Evolutionary conservation across 1,140 invertebrate genomes (phyloP).

Genomic region (Drosophila biarmipes): DNA sequence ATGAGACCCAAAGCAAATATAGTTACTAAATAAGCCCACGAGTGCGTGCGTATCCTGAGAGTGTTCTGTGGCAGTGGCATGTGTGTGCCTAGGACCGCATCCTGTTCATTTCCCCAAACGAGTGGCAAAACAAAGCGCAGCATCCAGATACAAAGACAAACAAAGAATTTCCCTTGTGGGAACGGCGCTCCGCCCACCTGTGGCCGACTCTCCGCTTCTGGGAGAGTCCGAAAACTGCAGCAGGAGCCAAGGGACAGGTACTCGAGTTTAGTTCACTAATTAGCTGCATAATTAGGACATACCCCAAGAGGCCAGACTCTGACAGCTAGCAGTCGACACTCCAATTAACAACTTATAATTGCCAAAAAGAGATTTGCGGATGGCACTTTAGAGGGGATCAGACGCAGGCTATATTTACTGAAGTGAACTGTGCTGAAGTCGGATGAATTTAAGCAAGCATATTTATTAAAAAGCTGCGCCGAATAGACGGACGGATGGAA

Average conservation of each 20-base stretch:
- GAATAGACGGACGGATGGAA: no score
- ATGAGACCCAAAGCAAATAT: slow-evolving; percentile 35
- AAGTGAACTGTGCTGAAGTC: no score
- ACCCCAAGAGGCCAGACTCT: slow-evolving; percentile 7
- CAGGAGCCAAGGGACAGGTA: background rate
- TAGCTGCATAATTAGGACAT: slow-evolving; percentile 29
- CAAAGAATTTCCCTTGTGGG: background rate
- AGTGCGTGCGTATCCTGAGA: slow-evolving; percentile 16
- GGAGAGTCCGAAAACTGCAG: slow-evolving; percentile 3
- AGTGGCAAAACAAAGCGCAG: slow-evolving; percentile 7
- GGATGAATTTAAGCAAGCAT: no score
- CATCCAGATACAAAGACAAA: slow-evolving; percentile 14
- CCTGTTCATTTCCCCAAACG: slow-evolving; percentile 42
- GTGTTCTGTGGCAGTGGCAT: slow-evolving; percentile 3
- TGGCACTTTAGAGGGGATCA: no score
- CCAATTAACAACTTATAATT: no score
- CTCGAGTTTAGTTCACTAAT: slow-evolving; percentile 18
- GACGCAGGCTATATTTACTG: no score
- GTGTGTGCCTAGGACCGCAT: slow-evolving; percentile 29
- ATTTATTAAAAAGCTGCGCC: no score
- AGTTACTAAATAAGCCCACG: slow-evolving; percentile 42
- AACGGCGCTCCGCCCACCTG: slow-evolving; percentile 11
- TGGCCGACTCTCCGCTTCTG: background rate
- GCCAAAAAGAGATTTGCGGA: background rate
- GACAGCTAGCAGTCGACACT: background rate